Conservation (phyloP, 1,140 invertebrate genomes). For the Dendrolimus punctatus region DNA sequence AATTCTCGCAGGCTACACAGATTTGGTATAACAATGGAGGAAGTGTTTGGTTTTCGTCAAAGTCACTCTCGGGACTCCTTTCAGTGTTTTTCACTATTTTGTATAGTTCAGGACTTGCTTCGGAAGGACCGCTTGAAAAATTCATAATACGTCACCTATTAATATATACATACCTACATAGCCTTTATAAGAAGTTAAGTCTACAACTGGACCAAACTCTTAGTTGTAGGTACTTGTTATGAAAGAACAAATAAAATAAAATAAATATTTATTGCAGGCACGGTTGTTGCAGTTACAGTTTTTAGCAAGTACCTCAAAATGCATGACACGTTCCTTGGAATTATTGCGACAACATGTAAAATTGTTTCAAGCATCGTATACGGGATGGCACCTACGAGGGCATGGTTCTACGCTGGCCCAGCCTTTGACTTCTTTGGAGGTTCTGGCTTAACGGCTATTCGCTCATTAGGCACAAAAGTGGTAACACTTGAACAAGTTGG, state of each 20-base stretch:
- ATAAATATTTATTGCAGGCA: slow-evolving; percentile 43
- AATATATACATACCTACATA: too few relatives aligned
- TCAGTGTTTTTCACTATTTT: too few relatives aligned
- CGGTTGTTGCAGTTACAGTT: slow-evolving; percentile 47
- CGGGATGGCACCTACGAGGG: slow-evolving; percentile 44
- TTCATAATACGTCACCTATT: too few relatives aligned
- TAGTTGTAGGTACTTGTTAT: too few relatives aligned
- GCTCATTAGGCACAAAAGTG: slow-evolving; percentile 74
- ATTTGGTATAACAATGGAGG: too few relatives aligned
- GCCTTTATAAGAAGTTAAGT: too few relatives aligned
- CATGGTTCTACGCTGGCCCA: slow-evolving; percentile 58
- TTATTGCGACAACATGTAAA: slow-evolving; percentile 54
- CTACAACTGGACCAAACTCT: too few relatives aligned
- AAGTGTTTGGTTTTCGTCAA: too few relatives aligned
- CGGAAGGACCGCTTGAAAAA: too few relatives aligned
- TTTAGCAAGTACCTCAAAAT: slow-evolving; percentile 58
- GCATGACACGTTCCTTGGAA: slow-evolving; percentile 56
- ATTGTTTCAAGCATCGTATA: slow-evolving; percentile 49
- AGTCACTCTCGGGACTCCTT: too few relatives aligned
- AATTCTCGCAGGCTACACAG: too few relatives aligned
- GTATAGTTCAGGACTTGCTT: too few relatives aligned
- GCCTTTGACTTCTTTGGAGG: slow-evolving; percentile 72
- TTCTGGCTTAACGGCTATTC: slow-evolving; percentile 66
- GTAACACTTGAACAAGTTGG: slow-evolving; percentile 69
- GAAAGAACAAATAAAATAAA: neutral